Percentiles rank a stretch among this genome's conserved stretches.
Evolutionary conservation across 2,888 invertebrate species (phyloP).

Genomic region (Drosophila nr. medialis): DNA sequence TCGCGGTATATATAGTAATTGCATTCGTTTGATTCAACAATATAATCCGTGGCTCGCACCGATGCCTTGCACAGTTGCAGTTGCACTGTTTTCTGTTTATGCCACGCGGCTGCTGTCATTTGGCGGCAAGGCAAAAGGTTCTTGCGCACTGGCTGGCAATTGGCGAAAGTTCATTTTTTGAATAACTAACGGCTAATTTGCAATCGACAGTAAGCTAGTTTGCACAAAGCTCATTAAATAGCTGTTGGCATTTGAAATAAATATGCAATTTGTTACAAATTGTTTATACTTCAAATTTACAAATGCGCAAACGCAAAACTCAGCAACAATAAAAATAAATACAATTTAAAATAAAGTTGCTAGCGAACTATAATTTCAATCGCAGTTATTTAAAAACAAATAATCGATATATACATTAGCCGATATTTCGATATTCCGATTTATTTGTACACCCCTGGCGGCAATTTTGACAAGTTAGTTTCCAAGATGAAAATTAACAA

Average conservation of each 20-base stretch:
- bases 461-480: neutral
- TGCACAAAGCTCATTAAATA: conserved; percentile 25
- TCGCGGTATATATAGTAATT: conserved; percentile 25
- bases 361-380: neutral
- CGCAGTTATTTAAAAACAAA: neutral
- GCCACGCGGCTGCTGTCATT: conserved; percentile 46
- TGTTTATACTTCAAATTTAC: neutral
- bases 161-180: conserved; percentile 31
- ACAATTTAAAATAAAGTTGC: neutral
- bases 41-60: conserved; percentile 25
- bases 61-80: conserved; percentile 67
- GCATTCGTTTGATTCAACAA: conserved; percentile 24
- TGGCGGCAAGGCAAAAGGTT: conserved; percentile 67
- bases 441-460: conserved; percentile 31
- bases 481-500: neutral
- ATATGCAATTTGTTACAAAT: neutral
- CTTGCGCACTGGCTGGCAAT: conserved; percentile 57
- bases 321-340: neutral
- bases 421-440: conserved; percentile 18
- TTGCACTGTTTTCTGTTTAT: conserved; percentile 76
- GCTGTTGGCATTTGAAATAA: neutral
- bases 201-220: conserved; percentile 18
- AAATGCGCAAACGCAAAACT: neutral
- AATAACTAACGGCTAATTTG: conserved; percentile 28
- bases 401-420: conserved; percentile 10